These are phyloP conservation scores for Alfaro cultratus DNA, from an alignment of 2,797 vertebrate species.

Conservation along the genomic window DNA sequence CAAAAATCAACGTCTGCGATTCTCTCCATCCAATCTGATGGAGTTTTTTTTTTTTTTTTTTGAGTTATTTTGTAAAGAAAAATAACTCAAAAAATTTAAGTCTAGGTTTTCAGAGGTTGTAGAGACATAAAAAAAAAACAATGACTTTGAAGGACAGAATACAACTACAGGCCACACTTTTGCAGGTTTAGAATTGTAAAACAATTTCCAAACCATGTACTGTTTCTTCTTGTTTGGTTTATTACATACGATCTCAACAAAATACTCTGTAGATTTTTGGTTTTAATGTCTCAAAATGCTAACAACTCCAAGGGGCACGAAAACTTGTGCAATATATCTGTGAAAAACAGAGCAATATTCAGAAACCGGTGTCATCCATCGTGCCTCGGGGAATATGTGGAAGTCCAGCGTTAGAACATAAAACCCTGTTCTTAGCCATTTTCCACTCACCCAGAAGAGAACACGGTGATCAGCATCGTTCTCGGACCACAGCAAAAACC, in stretches of 20 bases:
- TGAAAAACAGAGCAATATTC: not conserved
- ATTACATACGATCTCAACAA: not conserved
- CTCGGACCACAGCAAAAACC: slow-evolving; percentile 16
- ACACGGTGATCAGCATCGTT: slow-evolving; percentile 6
- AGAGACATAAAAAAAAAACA: not conserved
- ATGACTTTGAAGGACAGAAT: not conserved
- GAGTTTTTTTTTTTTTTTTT: not conserved
- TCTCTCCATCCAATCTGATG: not conserved
- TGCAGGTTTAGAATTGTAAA: not conserved
- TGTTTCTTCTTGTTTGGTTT: not conserved
- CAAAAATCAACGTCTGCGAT: not conserved
- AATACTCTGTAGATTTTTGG: not conserved
- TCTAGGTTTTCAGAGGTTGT: not conserved
- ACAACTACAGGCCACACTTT: not conserved
- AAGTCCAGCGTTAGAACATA: slow-evolving; percentile 10
- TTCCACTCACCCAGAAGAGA: slow-evolving; percentile 11
- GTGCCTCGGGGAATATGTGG: not conserved
- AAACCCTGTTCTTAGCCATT: not conserved
- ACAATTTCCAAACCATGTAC: not conserved
- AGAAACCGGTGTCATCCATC: not conserved
- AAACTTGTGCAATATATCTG: not conserved
- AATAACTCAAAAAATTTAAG: not conserved
- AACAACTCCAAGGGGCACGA: not conserved
- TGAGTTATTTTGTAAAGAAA: not conserved
- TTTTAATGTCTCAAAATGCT: not conserved